Conservation (phyloP, 37 sponge, comb jelly and placozoan genomes). For the Mnemiopsis leidyi region DNA sequence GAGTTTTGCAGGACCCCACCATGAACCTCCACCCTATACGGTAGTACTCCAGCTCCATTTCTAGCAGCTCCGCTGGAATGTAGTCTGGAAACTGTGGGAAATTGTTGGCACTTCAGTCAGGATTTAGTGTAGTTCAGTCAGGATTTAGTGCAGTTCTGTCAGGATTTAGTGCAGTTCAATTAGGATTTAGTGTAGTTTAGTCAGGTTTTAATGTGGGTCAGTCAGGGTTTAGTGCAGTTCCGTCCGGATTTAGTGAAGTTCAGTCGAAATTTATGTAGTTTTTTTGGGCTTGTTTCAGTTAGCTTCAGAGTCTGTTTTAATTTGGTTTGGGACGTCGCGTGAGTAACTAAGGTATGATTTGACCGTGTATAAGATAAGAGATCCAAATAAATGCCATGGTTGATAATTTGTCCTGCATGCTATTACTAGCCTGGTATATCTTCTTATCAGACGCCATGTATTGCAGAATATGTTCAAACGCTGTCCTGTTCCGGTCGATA, state of each 20-base stretch:
- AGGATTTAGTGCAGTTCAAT: background rate
- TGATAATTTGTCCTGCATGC: too few relatives aligned
- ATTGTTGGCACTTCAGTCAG: background rate
- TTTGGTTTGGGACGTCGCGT: too few relatives aligned
- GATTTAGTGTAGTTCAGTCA: background rate
- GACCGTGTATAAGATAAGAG: too few relatives aligned
- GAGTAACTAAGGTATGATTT: too few relatives aligned
- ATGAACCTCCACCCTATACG: constrained; percentile 27
- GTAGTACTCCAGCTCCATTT: constrained; percentile 37
- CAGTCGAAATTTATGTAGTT: too few relatives aligned
- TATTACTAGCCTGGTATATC: background rate
- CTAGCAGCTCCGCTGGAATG: constrained; percentile 15
- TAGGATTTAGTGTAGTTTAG: too few relatives aligned
- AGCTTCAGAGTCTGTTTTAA: too few relatives aligned
- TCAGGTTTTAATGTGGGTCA: too few relatives aligned
- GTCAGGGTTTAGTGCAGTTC: too few relatives aligned
- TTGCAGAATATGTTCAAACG: background rate
- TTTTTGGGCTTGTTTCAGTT: too few relatives aligned
- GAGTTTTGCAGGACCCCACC: background rate
- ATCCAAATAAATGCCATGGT: too few relatives aligned
- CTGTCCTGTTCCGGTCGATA: constrained; percentile 2
- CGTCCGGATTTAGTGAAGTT: too few relatives aligned
- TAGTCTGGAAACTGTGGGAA: background rate
- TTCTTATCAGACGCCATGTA: background rate
- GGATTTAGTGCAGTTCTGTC: background rate